Percentiles rank a stretch among this genome's conserved stretches.
phyloP scores from a whole-genome alignment of 2,888 invertebrate species.

The Aethes cnicana region DNA sequence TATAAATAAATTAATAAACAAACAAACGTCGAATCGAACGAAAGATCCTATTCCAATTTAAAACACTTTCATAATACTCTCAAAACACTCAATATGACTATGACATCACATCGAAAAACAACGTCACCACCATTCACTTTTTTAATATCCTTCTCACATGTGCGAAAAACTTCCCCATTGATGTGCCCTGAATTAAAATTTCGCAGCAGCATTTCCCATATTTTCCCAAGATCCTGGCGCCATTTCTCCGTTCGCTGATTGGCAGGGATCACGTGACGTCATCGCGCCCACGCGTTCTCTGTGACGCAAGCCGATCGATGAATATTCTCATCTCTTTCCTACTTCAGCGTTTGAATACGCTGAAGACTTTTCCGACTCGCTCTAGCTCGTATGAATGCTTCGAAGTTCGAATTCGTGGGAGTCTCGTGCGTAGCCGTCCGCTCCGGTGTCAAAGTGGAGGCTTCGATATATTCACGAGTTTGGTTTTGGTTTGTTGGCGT shows the following conservation, averaged over 20 bases:
- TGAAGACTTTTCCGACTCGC: constrained; percentile 39
- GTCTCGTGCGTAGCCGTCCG: constrained; percentile 66
- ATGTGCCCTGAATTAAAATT: constrained; percentile 27
- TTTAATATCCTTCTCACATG: not conserved
- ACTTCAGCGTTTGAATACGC: constrained; percentile 26
- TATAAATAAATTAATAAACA: no score
- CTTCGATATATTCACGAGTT: constrained; percentile 53
- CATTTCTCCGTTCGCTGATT: constrained; percentile 63
- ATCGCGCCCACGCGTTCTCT: constrained; percentile 75
- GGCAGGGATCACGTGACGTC: constrained; percentile 72
- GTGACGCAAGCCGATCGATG: constrained; percentile 81
- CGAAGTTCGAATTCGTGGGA: constrained; percentile 72
- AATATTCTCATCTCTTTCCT: constrained; percentile 48
- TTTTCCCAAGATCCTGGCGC: constrained; percentile 64
- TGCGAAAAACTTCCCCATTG: constrained; percentile 14
- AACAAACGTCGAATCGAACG: no score
- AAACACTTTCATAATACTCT: not conserved
- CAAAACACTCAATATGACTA: not conserved
- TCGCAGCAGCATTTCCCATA: constrained; percentile 44
- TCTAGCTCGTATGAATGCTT: constrained; percentile 70
- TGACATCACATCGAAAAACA: not conserved
- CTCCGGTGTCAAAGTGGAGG: constrained; percentile 49
- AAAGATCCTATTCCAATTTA: no score
- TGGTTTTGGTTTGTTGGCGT: constrained; percentile 57
- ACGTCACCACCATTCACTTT: not conserved